Conservation (phyloP, 2,888 invertebrate species). For the Apamea sordens region DNA sequence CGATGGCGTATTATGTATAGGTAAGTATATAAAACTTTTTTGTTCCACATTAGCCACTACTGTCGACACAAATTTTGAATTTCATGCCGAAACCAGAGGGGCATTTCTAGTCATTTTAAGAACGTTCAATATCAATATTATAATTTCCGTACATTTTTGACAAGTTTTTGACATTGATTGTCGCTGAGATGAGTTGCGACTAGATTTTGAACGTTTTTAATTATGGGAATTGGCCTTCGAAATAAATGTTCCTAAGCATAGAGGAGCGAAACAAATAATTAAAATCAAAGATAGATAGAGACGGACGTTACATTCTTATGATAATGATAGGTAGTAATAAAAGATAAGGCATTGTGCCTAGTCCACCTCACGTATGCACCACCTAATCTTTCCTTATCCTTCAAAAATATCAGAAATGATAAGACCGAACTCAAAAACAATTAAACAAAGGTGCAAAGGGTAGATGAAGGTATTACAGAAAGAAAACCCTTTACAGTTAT, state of each 20-base stretch:
- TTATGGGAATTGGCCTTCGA: background rate
- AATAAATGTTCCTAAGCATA: background rate
- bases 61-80: background rate
- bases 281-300: background rate
- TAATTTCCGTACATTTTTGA: background rate
- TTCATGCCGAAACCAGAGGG: background rate
- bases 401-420: conserved; percentile 47
- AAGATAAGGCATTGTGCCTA: conserved; percentile 36
- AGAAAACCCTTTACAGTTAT: conserved; percentile 34
- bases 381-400: conserved; percentile 46
- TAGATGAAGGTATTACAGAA: conserved; percentile 8
- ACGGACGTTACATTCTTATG: background rate
- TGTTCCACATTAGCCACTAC: background rate
- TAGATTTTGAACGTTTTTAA: background rate
- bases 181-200: no score
- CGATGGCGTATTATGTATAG: background rate
- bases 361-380: conserved; percentile 48
- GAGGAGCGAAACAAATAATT: background rate
- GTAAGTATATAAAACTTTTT: background rate
- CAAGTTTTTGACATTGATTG: background rate
- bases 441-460: conserved; percentile 15
- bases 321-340: background rate
- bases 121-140: no score
- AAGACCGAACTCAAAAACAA: conserved; percentile 39
- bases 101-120: no score